Conservation (phyloP, 2,113 vertebrate genomes). For the Falcunculus frontatus region DNA sequence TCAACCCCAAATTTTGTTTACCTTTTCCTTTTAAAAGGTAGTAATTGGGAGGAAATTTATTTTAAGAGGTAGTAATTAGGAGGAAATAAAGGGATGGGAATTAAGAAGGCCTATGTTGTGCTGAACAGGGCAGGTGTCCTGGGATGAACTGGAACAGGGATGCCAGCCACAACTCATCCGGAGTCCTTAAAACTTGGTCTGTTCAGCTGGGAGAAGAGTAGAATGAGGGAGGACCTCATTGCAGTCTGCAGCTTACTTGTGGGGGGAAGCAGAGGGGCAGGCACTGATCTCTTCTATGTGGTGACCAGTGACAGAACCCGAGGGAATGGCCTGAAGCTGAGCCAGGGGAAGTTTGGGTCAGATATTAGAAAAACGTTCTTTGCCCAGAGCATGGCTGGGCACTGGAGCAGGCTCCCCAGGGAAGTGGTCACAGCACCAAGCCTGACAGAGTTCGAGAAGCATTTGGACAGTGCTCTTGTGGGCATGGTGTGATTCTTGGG, state of each 20-base stretch:
- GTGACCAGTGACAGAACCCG: not conserved
- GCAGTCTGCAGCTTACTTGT: not conserved
- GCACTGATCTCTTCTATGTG: not conserved
- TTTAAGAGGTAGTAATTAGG: not conserved
- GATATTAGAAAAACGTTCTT: not conserved
- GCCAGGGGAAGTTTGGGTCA: no score
- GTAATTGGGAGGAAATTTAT: not conserved
- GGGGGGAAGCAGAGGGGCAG: not conserved
- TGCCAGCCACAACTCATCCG: not conserved
- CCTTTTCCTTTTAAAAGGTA: not conserved
- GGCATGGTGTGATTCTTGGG: not conserved
- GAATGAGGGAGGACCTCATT: no score
- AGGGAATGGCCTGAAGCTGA: not conserved
- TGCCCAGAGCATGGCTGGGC: accelerated
- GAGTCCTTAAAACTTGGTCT: not conserved
- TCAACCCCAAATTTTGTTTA: not conserved
- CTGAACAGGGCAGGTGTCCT: not conserved
- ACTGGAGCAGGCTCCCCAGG: not conserved
- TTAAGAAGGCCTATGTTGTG: accelerated
- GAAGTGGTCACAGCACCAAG: not conserved
- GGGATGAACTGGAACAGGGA: not conserved
- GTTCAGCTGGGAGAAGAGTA: not conserved
- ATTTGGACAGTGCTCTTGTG: accelerated
- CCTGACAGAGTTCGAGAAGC: no score
- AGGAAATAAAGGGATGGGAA: not conserved